Evolutionary conservation across 1,140 invertebrate species (phyloP), one percentile per base, ranked within the genome.

Genomic region (Homarus americanus): DNA sequence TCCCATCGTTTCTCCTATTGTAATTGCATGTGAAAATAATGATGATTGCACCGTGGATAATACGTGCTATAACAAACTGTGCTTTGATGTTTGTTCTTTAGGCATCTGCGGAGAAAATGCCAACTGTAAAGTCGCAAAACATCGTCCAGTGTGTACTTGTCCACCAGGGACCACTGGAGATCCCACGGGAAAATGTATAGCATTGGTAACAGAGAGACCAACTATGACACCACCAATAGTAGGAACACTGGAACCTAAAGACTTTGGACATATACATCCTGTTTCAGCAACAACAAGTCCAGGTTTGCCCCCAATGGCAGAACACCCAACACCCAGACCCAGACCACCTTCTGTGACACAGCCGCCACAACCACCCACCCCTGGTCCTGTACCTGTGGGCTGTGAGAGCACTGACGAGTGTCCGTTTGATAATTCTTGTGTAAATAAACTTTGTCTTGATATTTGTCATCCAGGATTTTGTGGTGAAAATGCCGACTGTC

Each of bases 101-200:
- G 78, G 93, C 89, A 73, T 94, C 87, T 94, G 94, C 93, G 69
- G 93, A 41, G 82, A 91, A 36, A 92, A 94, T 76, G 93, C 94
- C 24, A 91, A 93, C 92, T 97, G 97, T 94, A 95, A 96, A 93
- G 95, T 96, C 93, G 95, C 95, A 41, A 96, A 96, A 93, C 95
- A 95, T 80, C 95, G 96, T 94, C 96, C 96, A 17, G 96, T 96
- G 1, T 97, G 97, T 93, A 95, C 95, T 0, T 97, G 96, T 93
- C 95, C 96, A 88, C 93, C 94, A 0, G 95, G 95, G 73, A 96
- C 95, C 92, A 95, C 95, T 69, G 96, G 96, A 75, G 95, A 95
- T 96, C 97, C 97, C 69, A 97, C 93, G n/a, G 92, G 93, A 44
- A 93, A 93, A 82, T 94, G 94, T 76, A 84, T 79, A 36, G 93